phyloP scores from a whole-genome alignment of 2,888 invertebrate genomes.

The Hemithea aestivaria region DNA sequence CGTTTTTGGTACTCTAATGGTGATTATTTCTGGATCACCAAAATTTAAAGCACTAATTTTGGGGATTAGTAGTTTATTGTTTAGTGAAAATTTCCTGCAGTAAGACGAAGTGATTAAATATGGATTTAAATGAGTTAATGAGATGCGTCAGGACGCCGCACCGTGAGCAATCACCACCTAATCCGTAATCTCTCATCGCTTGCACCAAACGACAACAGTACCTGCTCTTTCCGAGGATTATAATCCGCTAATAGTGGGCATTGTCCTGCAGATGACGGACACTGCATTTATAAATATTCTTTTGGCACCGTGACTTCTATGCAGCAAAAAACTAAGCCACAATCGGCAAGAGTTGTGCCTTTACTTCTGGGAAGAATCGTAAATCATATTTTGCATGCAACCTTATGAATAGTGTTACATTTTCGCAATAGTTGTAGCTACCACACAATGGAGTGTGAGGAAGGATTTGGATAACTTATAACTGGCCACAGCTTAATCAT shows the following conservation, averaged over 20 bases:
- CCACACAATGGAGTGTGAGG: constrained; percentile 48
- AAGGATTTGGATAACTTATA: constrained; percentile 40
- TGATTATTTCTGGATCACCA: too few relatives aligned
- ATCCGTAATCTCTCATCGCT: constrained; percentile 28
- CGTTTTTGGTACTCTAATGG: too few relatives aligned
- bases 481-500: constrained; percentile 41
- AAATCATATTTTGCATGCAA: constrained; percentile 65
- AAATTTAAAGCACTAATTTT: too few relatives aligned
- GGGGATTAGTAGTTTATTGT: too few relatives aligned
- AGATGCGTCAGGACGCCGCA: too few relatives aligned
- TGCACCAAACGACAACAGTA: constrained; percentile 39
- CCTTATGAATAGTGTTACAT: constrained; percentile 39
- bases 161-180: not conserved
- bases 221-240: constrained; percentile 74
- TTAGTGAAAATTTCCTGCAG: too few relatives aligned
- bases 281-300: constrained; percentile 44
- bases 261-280: constrained; percentile 70
- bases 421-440: constrained; percentile 51
- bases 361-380: constrained; percentile 54
- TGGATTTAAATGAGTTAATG: too few relatives aligned
- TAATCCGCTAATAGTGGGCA: constrained; percentile 77
- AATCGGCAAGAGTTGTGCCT: constrained; percentile 68
- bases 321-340: constrained; percentile 35
- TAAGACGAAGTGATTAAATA: too few relatives aligned
- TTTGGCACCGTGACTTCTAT: constrained; percentile 41